Percentiles rank a stretch among this genome's conserved stretches.
Evolutionary conservation across 2,888 invertebrate genomes (phyloP).

Genomic region (Conomelus anceps): DNA sequence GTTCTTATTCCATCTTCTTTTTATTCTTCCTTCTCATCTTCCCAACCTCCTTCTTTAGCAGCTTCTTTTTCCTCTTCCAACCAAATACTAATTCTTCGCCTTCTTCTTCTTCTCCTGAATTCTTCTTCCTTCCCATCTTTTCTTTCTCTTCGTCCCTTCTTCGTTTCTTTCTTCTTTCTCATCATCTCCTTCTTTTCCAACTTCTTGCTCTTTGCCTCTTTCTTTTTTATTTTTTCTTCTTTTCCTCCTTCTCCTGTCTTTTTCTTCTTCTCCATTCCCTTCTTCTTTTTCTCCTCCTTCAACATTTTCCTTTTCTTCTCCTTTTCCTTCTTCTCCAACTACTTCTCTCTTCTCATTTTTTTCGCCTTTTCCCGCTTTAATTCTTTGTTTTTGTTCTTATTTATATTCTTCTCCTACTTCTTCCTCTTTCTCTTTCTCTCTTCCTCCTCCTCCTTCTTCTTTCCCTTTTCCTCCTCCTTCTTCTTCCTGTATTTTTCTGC

Average conservation of each 20-base stretch:
- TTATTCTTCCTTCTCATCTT: too few species aligned
- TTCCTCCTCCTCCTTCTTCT: not conserved
- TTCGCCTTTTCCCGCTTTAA: not conserved
- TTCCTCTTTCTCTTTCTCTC: not conserved
- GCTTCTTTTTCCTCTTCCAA: too few species aligned
- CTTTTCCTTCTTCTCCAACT: not conserved
- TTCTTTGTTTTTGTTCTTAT: not conserved
- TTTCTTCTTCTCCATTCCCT: not conserved
- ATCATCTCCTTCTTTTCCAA: not conserved
- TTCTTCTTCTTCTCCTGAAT: too few species aligned
- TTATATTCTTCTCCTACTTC: not conserved
- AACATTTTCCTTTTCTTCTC: not conserved
- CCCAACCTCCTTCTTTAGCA: too few species aligned
- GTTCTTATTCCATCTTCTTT: too few species aligned
- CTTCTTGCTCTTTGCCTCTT: not conserved
- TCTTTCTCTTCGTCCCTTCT: not conserved
- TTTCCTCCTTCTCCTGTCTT: not conserved
- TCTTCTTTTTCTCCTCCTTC: not conserved
- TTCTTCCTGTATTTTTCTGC: not conserved
- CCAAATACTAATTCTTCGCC: too few species aligned
- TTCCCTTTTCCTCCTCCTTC: not conserved
- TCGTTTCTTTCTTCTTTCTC: not conserved
- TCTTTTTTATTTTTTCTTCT: not conserved
- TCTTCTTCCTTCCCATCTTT: not conserved
- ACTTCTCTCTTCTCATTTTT: not conserved